Evolutionary conservation across 1,140 invertebrate genomes (phyloP).

Genomic region (Drosophila baimaii): DNA sequence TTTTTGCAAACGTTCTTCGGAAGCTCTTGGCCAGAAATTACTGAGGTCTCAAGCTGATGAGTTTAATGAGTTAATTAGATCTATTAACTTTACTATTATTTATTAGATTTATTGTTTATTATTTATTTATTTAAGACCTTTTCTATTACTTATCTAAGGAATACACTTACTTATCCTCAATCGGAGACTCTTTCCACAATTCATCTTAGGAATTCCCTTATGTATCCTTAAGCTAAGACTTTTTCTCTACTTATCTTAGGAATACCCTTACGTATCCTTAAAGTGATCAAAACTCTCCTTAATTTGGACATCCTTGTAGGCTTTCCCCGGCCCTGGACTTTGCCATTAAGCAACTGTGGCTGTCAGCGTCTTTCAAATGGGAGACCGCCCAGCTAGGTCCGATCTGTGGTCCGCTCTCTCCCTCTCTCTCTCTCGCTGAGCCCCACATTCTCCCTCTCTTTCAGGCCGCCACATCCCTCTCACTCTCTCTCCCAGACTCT

Average conservation of each 20-base stretch:
- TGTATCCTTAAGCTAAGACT: too few species aligned
- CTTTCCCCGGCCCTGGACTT: slow-evolving; percentile 19
- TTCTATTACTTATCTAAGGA: not conserved
- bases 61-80: too few species aligned
- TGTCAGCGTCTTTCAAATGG: slow-evolving; percentile 55
- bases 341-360: slow-evolving; percentile 62
- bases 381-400: slow-evolving; percentile 12
- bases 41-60: too few species aligned
- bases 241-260: not conserved
- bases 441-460: not conserved
- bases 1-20: too few species aligned
- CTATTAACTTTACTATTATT: too few species aligned
- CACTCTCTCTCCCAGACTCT: slow-evolving; percentile 1
- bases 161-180: not conserved
- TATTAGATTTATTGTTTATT: too few species aligned
- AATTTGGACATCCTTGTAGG: not conserved
- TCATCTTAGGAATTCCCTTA: too few species aligned
- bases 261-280: not conserved
- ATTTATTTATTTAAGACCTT: too few species aligned
- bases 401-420: slow-evolving; percentile 26
- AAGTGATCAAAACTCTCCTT: not conserved
- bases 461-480: too few species aligned
- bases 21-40: too few species aligned
- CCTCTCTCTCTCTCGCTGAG: not conserved
- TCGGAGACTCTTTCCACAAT: too few species aligned